Evolutionary conservation across 2,113 vertebrate genomes (phyloP).

Genomic region (Etia nguti): DNA sequence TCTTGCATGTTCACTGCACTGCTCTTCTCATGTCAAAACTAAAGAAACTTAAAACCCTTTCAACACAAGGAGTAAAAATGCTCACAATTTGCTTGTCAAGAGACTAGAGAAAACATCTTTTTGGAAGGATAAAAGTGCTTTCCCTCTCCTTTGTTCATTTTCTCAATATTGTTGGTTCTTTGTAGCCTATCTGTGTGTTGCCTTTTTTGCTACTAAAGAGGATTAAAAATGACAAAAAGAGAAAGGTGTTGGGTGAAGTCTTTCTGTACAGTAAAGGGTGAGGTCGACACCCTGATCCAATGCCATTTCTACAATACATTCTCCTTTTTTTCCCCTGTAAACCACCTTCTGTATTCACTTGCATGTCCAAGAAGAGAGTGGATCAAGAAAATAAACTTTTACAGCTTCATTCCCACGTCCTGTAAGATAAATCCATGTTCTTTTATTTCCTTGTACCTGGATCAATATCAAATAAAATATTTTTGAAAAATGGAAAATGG

Average conservation of each 20-base stretch:
- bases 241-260: slow-evolving; percentile 64
- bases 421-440: slow-evolving; percentile 70
- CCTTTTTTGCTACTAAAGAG: slow-evolving; percentile 73
- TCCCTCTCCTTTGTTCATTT: slow-evolving; percentile 59
- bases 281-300: slow-evolving; percentile 2
- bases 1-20: slow-evolving; percentile 68
- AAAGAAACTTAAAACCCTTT: slow-evolving; percentile 21
- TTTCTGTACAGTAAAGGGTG: slow-evolving; percentile 62
- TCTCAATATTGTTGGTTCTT: slow-evolving; percentile 73
- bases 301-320: slow-evolving; percentile 54
- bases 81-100: slow-evolving; percentile 53
- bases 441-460: slow-evolving; percentile 74
- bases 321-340: slow-evolving; percentile 41
- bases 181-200: slow-evolving; percentile 76
- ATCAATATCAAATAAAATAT: slow-evolving; percentile 78
- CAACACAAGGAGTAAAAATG: slow-evolving; percentile 46
- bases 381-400: slow-evolving; percentile 64
- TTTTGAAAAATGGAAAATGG: slow-evolving; percentile 73
- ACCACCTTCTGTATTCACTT: slow-evolving; percentile 64
- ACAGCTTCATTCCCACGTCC: slow-evolving; percentile 64
- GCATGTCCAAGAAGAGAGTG: slow-evolving; percentile 70
- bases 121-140: slow-evolving; percentile 66
- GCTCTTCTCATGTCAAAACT: slow-evolving; percentile 58
- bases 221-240: slow-evolving; percentile 63
- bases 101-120: slow-evolving; percentile 48